Conservation (phyloP, 2,797 vertebrate genomes). For the Pseudomugil tenellus region DNA sequence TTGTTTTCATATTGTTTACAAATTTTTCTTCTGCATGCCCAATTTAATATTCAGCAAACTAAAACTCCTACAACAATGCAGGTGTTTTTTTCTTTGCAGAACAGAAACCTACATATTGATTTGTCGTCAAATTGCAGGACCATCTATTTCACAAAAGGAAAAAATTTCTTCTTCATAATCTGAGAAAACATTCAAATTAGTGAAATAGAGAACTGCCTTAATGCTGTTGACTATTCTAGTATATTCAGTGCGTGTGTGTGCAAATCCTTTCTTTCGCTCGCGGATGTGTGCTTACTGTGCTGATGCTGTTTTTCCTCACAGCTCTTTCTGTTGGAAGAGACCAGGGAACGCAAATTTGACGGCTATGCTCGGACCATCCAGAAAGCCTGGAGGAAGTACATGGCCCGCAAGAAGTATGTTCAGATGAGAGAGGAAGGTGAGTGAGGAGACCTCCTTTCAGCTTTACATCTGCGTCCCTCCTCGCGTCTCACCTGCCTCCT, state of each 20-base stretch:
- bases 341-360: conserved; percentile 96
- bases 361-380: conserved; percentile 95
- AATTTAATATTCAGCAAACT: not conserved
- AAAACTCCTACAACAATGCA: not conserved
- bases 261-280: too few species aligned
- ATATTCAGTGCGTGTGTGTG: conserved; percentile 34
- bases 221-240: conserved; percentile 10
- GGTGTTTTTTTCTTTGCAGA: not conserved
- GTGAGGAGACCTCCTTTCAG: conserved; percentile 10
- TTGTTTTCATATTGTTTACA: not conserved
- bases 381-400: conserved; percentile 92
- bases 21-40: not conserved
- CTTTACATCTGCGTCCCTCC: not conserved
- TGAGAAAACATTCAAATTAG: not conserved
- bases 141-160: not conserved
- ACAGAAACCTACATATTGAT: not conserved
- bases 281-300: conserved; percentile 11
- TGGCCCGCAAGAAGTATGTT: conserved; percentile 93
- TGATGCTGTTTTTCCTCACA: conserved; percentile 62
- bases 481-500: conserved; percentile 6
- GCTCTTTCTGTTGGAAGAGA: conserved; percentile 97
- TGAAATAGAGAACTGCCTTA: too few species aligned
- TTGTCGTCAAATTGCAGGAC: not conserved
- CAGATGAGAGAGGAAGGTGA: conserved; percentile 99
- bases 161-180: not conserved